Percentiles rank a stretch among this genome's conserved stretches.
Evolutionary conservation across 2,888 invertebrate species (phyloP).

Genomic region (Apodemia zela): DNA sequence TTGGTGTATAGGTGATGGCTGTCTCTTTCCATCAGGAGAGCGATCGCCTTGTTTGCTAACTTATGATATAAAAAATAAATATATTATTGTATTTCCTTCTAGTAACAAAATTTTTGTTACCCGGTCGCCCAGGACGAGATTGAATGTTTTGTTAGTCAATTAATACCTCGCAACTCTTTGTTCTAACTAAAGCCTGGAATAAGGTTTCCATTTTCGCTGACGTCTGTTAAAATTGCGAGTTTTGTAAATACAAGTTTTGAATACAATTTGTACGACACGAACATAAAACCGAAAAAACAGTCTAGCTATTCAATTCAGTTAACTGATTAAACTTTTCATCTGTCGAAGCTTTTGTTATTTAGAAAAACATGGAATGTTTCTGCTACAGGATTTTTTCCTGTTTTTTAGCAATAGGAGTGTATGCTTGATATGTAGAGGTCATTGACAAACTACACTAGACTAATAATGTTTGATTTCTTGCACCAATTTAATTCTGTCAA

Average conservation of each 20-base stretch:
- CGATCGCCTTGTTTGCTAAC: no score
- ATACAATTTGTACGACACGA: slow-evolving; percentile 13
- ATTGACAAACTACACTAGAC: no score
- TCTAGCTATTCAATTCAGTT: slow-evolving; percentile 4
- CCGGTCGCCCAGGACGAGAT: slow-evolving; percentile 23
- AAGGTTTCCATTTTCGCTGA: slow-evolving; percentile 6
- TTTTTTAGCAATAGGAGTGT: not conserved
- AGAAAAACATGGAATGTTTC: not conserved
- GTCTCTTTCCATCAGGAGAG: no score
- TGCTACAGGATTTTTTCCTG: not conserved
- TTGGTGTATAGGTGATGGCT: no score
- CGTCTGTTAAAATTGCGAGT: slow-evolving; percentile 3
- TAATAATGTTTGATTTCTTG: no score
- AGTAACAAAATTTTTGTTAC: slow-evolving; percentile 21
- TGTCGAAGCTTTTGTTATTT: slow-evolving; percentile 4
- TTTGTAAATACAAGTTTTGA: slow-evolving; percentile 8
- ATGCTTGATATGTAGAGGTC: no score
- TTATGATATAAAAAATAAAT: no score
- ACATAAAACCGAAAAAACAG: not conserved
- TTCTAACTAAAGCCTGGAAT: slow-evolving; percentile 7
- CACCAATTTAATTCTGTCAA: no score
- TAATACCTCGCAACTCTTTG: slow-evolving; percentile 26
- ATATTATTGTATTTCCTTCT: no score
- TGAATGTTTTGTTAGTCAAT: slow-evolving; percentile 30
- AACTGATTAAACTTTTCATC: slow-evolving; percentile 13